Conservation (phyloP, 2,113 vertebrate species). For the Sigmodon hispidus region DNA sequence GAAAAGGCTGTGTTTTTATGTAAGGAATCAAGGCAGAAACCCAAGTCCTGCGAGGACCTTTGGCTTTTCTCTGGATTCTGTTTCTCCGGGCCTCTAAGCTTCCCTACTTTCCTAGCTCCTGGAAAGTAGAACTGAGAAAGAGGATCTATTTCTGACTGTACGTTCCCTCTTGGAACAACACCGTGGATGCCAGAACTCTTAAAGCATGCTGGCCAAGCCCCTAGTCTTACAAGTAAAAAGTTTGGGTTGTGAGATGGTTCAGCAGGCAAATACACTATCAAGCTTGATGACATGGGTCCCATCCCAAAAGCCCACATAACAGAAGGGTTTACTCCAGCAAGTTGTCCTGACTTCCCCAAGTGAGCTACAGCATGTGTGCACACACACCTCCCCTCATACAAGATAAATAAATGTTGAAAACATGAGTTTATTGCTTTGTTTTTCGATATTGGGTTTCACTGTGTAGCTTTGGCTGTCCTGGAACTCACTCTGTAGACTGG, state of each 20-base stretch:
- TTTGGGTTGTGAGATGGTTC: background rate
- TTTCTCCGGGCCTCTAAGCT: background rate
- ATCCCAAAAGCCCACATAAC: background rate
- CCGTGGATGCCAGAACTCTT: background rate
- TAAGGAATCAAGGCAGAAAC: background rate
- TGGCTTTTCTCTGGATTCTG: slow-evolving; percentile 30
- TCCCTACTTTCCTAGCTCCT: background rate
- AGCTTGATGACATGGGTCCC: background rate
- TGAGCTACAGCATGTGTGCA: background rate
- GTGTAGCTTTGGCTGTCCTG: background rate
- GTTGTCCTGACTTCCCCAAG: background rate
- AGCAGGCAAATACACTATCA: no score
- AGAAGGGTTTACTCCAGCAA: background rate
- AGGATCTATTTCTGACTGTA: background rate
- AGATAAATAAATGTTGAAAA: background rate
- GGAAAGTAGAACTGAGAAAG: slow-evolving; percentile 36
- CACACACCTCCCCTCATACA: background rate
- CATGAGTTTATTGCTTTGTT: background rate
- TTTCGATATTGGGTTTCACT: background rate
- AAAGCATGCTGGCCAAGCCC: background rate
- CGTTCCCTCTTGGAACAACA: background rate
- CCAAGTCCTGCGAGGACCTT: background rate
- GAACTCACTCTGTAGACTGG: background rate
- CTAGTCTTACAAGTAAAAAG: background rate
- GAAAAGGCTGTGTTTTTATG: background rate